These are phyloP conservation scores for Cephus cinctus DNA, from an alignment of 1,140 invertebrate species.

Conservation along the genomic window DNA sequence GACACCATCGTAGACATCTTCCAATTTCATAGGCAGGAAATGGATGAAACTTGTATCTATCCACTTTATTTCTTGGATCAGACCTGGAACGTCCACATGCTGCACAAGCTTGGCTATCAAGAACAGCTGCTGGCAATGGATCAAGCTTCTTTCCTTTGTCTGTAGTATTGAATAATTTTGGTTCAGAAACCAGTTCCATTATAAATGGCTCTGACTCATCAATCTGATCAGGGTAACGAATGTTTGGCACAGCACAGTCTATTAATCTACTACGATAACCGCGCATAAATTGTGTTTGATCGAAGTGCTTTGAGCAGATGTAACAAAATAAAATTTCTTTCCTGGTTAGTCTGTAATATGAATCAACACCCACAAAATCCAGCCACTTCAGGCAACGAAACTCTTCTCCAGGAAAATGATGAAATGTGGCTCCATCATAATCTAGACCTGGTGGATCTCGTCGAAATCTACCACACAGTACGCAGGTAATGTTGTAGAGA, in stretches of 20 bases:
- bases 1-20: constrained; percentile 51
- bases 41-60: constrained; percentile 52
- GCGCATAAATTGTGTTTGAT: constrained; percentile 42
- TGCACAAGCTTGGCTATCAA: constrained; percentile 51
- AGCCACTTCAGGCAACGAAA: constrained; percentile 53
- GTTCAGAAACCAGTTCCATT: constrained; percentile 22
- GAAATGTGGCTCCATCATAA: constrained; percentile 49
- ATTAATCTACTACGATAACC: constrained; percentile 40
- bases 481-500: constrained; percentile 50
- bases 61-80: constrained; percentile 45
- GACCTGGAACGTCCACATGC: constrained; percentile 45
- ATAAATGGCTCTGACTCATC: constrained; percentile 22
- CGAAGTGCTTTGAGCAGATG: constrained; percentile 53
- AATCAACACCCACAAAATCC: constrained; percentile 52
- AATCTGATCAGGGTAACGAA: constrained; percentile 37
- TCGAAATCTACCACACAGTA: constrained; percentile 43
- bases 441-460: constrained; percentile 39
- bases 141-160: constrained; percentile 33
- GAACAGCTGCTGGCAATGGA: constrained; percentile 33
- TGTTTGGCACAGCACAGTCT: constrained; percentile 47
- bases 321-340: constrained; percentile 55
- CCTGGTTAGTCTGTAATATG: constrained; percentile 50
- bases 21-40: constrained; percentile 54
- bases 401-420: constrained; percentile 54
- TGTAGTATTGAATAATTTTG: constrained; percentile 21